Conservation (phyloP, 2,888 invertebrate genomes). For the Cryptus viduatorius region DNA sequence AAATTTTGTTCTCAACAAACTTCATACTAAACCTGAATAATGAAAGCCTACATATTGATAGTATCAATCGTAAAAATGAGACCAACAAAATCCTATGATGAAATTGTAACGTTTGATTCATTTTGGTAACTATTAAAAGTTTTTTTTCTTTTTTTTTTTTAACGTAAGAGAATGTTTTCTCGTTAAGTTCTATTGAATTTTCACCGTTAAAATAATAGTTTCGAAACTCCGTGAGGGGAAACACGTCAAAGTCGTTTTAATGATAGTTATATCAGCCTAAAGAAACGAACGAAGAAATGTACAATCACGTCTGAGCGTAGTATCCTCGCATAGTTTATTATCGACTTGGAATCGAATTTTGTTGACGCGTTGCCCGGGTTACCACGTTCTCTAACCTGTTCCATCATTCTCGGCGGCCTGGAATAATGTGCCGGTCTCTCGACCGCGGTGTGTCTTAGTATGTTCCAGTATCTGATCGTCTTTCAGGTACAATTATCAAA, state of each 20-base stretch:
- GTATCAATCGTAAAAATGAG: too few species aligned
- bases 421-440: constrained; percentile 75
- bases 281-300: constrained; percentile 34
- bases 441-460: constrained; percentile 72
- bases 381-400: constrained; percentile 77
- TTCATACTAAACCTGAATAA: not conserved
- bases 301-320: constrained; percentile 49
- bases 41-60: not conserved
- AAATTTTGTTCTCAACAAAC: not conserved
- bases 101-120: not conserved
- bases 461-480: constrained; percentile 81
- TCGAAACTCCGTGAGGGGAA: not conserved
- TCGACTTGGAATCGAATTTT: constrained; percentile 76
- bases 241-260: not conserved
- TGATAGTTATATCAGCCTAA: not conserved
- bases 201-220: not conserved
- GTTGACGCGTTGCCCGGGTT: constrained; percentile 80
- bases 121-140: not conserved
- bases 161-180: too few species aligned
- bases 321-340: constrained; percentile 68
- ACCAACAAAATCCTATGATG: not conserved
- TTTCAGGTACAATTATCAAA: constrained; percentile 76
- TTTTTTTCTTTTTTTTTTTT: too few species aligned
- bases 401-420: constrained; percentile 65
- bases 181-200: not conserved